Base-by-base conservation (phyloP, 1,140 invertebrate genomes). In the Achatina immaculata region DNA sequence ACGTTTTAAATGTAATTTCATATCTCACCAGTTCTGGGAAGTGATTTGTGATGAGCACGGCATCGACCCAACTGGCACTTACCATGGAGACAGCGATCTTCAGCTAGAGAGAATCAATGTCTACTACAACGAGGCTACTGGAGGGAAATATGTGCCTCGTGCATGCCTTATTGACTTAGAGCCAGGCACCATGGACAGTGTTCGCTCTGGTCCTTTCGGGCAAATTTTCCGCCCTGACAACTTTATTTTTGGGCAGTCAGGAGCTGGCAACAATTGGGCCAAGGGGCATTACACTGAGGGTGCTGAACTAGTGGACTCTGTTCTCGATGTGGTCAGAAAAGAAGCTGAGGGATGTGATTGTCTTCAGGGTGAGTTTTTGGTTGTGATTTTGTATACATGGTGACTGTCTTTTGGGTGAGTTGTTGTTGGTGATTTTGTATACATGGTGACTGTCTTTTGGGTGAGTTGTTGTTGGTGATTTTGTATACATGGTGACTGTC, bases 111-210 rank as follows among this genome's bases (percentile, higher is more conserved):
- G 92, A 83, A 93, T 93, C 83, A 91, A 91, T 81, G 92, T 93
- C 28, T 93, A 93, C 83, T 93, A 92, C 87, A 93, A 93, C 85
- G 92, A 93, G 85, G 92, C 92, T 55, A 86, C 88, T 88, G 92
- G 80, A 87, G 95, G 95, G 78, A 97, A 97, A 92, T 98, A 97
- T 91, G 97, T 98, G 40, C 97, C 97, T 9, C 93, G 97, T 84
- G 96, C 96, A 79, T 94, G 98, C 82, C 93, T 98, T 19, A 94
- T 98, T 48, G 97, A 98, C 92, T 92, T 98, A 85, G 97, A 98
- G 90, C 97, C 97, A 19, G 97, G 96, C 82, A 98, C 96, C 72
- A 98, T 98, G 96, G 96, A 98, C 92, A 95, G 96, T 19, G 96
- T 98, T 16, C 93, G 96, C 73, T 96, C 96, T 21, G 96, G 96